Evolutionary conservation across 2,888 invertebrate species (phyloP).

Genomic region (Pyralis farinalis): DNA sequence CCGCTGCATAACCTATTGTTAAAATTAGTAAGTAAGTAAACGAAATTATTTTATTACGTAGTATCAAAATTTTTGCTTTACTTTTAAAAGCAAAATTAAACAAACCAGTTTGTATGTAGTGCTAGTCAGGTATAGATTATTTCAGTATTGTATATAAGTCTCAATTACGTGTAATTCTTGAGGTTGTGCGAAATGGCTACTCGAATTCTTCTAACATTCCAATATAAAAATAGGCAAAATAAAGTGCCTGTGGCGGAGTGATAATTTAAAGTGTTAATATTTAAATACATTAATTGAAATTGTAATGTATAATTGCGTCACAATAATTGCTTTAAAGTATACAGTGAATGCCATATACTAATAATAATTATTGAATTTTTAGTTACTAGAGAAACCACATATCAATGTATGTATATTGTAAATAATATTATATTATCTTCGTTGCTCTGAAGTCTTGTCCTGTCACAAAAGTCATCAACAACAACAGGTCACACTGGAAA

Average conservation of each 20-base stretch:
- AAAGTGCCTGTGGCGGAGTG: background rate
- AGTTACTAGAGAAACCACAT: too few species aligned
- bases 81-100: background rate
- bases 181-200: conserved; percentile 29
- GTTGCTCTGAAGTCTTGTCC: background rate
- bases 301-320: background rate
- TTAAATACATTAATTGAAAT: background rate
- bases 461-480: conserved; percentile 1
- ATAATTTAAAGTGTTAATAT: conserved; percentile 1
- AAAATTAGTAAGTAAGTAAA: too few species aligned
- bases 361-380: too few species aligned
- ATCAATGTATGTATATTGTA: too few species aligned
- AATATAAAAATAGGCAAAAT: background rate
- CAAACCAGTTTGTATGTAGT: conserved; percentile 19
- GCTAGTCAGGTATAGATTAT: conserved; percentile 41
- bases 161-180: conserved; percentile 18
- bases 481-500: conserved; percentile 11
- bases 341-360: too few species aligned
- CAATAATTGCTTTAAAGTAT: background rate
- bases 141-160: conserved; percentile 25
- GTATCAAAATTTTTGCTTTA: too few species aligned
- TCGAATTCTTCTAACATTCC: conserved; percentile 28
- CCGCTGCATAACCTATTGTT: too few species aligned
- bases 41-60: too few species aligned
- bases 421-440: too few species aligned